Evolutionary conservation across 2,888 invertebrate genomes (phyloP), one percentile per base, ranked within the genome.

Genomic region (Rhamnusium bicolor): DNA sequence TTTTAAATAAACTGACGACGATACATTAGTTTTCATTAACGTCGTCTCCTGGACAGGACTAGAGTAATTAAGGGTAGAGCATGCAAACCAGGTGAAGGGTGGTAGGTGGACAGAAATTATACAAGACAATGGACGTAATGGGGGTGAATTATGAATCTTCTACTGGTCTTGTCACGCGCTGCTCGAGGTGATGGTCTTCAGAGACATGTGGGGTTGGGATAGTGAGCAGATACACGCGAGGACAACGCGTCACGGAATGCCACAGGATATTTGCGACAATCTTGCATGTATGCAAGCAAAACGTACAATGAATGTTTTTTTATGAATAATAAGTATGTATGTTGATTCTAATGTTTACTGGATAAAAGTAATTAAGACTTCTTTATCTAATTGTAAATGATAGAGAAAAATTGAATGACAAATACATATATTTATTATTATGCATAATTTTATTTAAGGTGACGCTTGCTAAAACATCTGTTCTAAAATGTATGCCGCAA

Each of bases 11-110:
- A 16, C 54, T 27, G 53, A 14, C 53, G 32, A 61, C 54, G 67
- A 54, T 68, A 47, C 75, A 79, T 76, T 75, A 77, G 76, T 78
- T 79, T 79, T 81, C 78, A 78, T 80, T 78, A 78, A 71, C 73
- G 73, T 56, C 73, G 75, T 72, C 71, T 74, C 68, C 61, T 73
- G 74, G 72, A 75, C 77, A 75, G 72, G 47, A 75, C 73, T 65
- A 19, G 40, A 62, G 72, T 78, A 78, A 78, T 78, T 78, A 78
- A 76, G 73, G 74, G 61, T 27, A 71, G 61, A 66, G 71, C 66
- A 60, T 61, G 60, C 51, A 51, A 47, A 21, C 51, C 69, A 69
- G 62, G 67, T 56, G 67, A 19, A 32, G 67, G 67, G 54, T 21
- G 40, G 56, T 40, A 53, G 53, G 65, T 65, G 65, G 65, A 65